These are phyloP conservation scores for Tetramorium simillimum DNA, from an alignment of 1,140 invertebrate species.

Conservation along the genomic window DNA sequence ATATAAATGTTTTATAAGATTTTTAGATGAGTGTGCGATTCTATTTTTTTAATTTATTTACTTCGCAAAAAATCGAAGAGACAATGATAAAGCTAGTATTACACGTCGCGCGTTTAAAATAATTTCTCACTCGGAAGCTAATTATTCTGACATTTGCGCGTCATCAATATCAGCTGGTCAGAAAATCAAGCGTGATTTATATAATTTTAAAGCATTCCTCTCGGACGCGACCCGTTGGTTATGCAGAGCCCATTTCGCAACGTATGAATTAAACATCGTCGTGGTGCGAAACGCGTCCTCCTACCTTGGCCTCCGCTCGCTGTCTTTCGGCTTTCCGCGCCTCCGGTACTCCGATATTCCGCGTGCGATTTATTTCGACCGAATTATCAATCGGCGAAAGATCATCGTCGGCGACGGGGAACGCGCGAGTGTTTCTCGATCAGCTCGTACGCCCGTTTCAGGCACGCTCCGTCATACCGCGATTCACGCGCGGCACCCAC, in stretches of 20 bases:
- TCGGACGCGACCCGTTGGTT: background rate
- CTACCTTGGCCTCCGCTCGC: background rate
- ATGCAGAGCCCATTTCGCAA: background rate
- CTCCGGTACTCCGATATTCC: background rate
- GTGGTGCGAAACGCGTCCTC: background rate
- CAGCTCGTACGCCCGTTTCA: background rate
- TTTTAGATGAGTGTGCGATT: background rate
- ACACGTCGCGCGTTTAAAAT: background rate
- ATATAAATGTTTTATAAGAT: no score
- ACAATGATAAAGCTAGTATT: background rate
- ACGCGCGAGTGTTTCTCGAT: background rate
- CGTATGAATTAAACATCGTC: background rate
- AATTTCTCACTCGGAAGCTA: background rate
- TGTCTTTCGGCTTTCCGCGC: background rate
- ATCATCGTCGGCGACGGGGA: background rate
- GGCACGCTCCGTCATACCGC: constrained; percentile 17
- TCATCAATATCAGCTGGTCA: background rate
- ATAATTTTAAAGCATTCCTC: background rate
- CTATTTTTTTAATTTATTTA: background rate
- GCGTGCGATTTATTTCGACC: background rate
- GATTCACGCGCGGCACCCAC: constrained; percentile 5
- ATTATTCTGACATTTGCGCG: background rate
- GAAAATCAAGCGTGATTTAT: background rate
- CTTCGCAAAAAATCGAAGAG: background rate
- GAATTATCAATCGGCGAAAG: background rate